Evolutionary conservation across 2,113 vertebrate species (phyloP), one percentile per base, ranked within the genome.

Genomic region (Oenanthe oenanthe): DNA sequence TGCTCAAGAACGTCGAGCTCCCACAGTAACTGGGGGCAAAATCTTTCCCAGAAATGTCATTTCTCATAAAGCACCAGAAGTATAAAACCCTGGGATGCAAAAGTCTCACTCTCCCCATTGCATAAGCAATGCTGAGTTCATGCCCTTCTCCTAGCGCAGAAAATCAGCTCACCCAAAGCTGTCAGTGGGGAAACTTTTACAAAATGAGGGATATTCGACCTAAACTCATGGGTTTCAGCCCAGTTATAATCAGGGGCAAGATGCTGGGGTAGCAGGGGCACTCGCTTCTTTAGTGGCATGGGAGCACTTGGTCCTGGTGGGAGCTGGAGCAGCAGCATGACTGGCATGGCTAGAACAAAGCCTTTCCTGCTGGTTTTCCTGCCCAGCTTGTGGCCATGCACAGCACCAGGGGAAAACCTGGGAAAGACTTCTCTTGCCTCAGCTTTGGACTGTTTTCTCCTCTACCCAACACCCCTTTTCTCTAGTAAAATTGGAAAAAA

Each of bases 151-250:
- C 75, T 51, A 9, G 19, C 0, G 0, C 22, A 76, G 74, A 79
- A 92, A 94, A 85, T 62, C 74, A 65, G 34, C 82, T 85, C 74
- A 82, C 28, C 17, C 84, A 60, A 67, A 84, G 80, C 29, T 76
- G 54, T 72, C 31, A 50, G 77, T 34, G n/a, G 60, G 32, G 26
- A 76, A 83, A 48, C 43, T 29, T 67, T 5, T n/a, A 57, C 29
- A 61, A 75, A 94, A 68, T 26, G 20, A 58, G 19, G 29, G 26
- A 32, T 57, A 26, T 32, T 58, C 21, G 19, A 25, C 43, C 61
- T 67, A 16, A 63, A 32, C 0, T 34, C 42, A 5, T 0, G 8
- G 56, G 28, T 43, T 84, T 58, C 0, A 0, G 17, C 66, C 28
- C 36, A 26, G 13, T 67, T 77, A 28, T 19, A 24, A 40, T 5